Evolutionary conservation across 2,888 invertebrate genomes (phyloP).

Genomic region (Oligia strigilis): DNA sequence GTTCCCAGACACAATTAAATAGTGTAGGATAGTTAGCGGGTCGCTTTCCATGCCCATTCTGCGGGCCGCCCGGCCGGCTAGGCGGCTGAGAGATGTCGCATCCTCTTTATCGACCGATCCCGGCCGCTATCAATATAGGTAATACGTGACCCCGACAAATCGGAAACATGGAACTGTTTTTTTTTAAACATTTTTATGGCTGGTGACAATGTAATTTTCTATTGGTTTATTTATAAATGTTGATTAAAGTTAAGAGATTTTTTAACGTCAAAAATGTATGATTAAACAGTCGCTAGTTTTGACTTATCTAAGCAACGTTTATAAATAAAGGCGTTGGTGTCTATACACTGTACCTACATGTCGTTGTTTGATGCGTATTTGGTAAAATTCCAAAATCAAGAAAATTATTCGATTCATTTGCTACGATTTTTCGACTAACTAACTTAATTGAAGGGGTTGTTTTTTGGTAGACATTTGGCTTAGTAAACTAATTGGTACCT

Average conservation of each 20-base stretch:
- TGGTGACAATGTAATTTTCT: neutral
- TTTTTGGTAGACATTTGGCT: neutral
- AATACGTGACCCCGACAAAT: constrained; percentile 30
- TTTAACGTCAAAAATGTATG: neutral
- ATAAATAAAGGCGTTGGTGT: neutral
- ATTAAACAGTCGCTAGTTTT: neutral
- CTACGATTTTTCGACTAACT: neutral
- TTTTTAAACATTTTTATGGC: constrained; percentile 3
- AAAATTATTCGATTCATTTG: neutral
- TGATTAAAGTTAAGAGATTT: neutral
- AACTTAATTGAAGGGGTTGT: neutral
- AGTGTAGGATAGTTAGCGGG: constrained; percentile 20
- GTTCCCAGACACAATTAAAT: constrained; percentile 46
- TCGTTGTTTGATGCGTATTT: neutral
- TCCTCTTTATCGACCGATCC: constrained; percentile 55
- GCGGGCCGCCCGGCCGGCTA: constrained; percentile 11
- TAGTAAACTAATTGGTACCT: neutral
- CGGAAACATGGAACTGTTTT: neutral
- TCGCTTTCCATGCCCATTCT: constrained; percentile 29
- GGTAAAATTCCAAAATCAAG: neutral
- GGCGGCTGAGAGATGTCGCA: constrained; percentile 42
- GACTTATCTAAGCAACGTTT: neutral
- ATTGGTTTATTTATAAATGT: neutral
- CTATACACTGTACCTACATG: neutral
- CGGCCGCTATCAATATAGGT: constrained; percentile 42